Base-by-base conservation (phyloP, 2,113 vertebrate species). In the Cygnus buccinator region DNA sequence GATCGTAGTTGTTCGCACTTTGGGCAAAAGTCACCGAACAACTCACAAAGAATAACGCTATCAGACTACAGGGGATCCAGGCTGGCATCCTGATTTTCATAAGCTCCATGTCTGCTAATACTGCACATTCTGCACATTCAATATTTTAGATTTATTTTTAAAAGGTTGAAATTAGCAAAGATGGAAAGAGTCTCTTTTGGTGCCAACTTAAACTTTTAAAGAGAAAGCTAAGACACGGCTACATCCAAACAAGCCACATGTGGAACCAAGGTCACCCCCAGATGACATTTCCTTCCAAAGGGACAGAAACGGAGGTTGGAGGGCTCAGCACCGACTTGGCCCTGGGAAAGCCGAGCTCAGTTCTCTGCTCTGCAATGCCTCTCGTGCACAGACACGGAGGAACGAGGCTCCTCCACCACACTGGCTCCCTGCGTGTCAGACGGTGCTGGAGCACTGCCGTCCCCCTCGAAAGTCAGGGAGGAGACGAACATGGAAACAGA, bases 381-480 rank as follows among this genome's bases (percentile, higher is more conserved):
- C 63, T 84, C 6, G 2, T 11, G 71, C 2, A 3, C 52, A 77
- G 50, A 26, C 20, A 78, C 29, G 52, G 57, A 72, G 75, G 77
- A 48, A 52, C 0, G 2, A 43, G 35, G 48, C 48, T 81, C 33
- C 70, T 70, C 61, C 28, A 46, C 67, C 37, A 29, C 76, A 91
- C 13, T 80, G 10, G 41, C 37, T 41, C 67, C 82, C 44, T 9
- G 35, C 5, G 2, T 14, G 61, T n/a, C 76, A 54, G 82, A 59
- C 3, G 3, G 14, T 10, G 7, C 39, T 2, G 3, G 50, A 33
- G 46, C 18, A 41, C 28, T 78, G 61, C 25, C 62, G 59, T 0
- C 74, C n/a, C 58, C 57, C 57, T 72, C 37, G 0, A 0, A 57
- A 1, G 19, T 3, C 9, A 85, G 50, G 39, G 68, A 12, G 39